Evolutionary conservation across 2,888 invertebrate genomes (phyloP).

Genomic region (Chloromyia formosa): DNA sequence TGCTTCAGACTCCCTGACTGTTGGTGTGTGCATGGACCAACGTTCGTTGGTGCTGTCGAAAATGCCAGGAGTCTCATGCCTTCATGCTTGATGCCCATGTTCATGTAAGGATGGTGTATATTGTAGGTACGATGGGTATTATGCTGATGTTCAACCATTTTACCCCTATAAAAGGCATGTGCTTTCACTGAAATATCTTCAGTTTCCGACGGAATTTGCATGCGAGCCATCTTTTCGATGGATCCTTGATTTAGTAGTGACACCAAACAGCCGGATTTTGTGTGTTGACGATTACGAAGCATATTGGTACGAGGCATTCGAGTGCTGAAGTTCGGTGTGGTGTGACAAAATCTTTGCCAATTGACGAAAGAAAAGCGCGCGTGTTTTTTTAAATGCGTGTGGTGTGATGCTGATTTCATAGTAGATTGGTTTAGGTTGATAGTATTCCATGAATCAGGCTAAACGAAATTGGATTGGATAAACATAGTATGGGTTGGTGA

Average conservation of each 20-base stretch:
- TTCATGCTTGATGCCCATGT: conserved; percentile 30
- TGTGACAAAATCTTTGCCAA: neutral
- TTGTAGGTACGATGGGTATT: conserved; percentile 38
- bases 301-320: neutral
- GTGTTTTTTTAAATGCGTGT: conserved; percentile 4
- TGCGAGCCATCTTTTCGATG: conserved; percentile 49
- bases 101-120: conserved; percentile 40
- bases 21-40: neutral
- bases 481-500: no score
- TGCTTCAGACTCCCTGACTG: conserved; percentile 23
- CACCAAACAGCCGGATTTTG: neutral
- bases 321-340: neutral
- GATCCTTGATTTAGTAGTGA: conserved; percentile 15
- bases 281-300: neutral
- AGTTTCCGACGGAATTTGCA: conserved; percentile 56
- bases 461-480: no score
- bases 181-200: conserved; percentile 54
- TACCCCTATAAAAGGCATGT: conserved; percentile 55
- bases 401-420: no score
- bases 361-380: conserved; percentile 11
- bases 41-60: conserved; percentile 15
- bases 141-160: conserved; percentile 40
- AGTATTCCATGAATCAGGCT: no score
- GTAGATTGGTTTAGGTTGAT: no score
- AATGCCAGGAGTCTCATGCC: conserved; percentile 30